Evolutionary conservation across 2,797 vertebrate species (phyloP).

Genomic region (Anniella stebbinsi): DNA sequence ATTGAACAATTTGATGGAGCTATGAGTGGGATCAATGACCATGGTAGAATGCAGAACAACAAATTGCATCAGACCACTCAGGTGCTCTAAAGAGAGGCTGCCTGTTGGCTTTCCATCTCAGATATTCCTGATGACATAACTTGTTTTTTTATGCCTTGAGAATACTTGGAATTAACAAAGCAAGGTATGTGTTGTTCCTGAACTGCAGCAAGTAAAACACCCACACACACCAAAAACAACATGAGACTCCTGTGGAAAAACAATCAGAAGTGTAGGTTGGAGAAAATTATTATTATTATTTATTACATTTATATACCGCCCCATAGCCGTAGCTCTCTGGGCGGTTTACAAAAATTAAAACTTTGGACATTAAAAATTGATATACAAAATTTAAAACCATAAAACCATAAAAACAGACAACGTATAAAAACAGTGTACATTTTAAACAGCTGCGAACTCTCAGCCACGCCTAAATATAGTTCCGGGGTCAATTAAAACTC

Average conservation of each 20-base stretch:
- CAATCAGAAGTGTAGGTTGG: neutral
- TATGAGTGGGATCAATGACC: neutral
- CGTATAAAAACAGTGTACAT: no score
- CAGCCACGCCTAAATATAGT: no score
- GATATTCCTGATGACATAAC: neutral
- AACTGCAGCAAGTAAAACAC: neutral
- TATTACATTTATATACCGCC: no score
- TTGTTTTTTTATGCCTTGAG: neutral
- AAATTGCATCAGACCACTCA: neutral
- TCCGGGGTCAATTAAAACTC: no score
- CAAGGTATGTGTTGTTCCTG: neutral
- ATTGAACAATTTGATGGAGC: neutral
- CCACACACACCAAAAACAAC: neutral
- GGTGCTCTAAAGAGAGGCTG: neutral
- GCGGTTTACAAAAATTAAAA: no score
- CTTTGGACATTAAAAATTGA: no score
- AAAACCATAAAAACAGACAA: no score
- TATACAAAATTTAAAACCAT: no score
- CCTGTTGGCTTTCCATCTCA: neutral
- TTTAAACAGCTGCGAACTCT: no score
- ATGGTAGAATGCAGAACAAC: neutral
- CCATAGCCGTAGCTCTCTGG: no score
- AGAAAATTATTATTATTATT: no score
- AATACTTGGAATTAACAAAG: neutral
- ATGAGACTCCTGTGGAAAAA: neutral